Base-by-base conservation (phyloP, 2,888 invertebrate species). In the Glyphotaelius pellucidus region DNA sequence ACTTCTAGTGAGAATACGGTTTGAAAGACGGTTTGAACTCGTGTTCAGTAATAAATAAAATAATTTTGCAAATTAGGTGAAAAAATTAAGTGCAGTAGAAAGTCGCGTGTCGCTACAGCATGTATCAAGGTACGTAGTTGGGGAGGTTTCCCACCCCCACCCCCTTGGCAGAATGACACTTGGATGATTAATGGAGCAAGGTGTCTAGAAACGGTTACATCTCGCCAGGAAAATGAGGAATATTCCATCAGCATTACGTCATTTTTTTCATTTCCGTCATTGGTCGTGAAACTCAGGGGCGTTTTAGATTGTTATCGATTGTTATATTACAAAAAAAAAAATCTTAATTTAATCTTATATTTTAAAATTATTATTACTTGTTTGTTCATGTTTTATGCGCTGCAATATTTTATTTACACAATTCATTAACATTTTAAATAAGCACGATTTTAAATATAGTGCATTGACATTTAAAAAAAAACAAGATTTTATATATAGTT, bases 151-250 rank as follows among this genome's bases (percentile, higher is more conserved):
- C 85, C 67, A 5, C 38, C 38, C 32, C n/a, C 89, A 79, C 32
- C 83, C 67, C 83, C 52, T 89, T 89, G 35, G 47, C 89, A 67
- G 86, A 92, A 90, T 90, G 93, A 93, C 91, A 92, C 89, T n/a
- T 88, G 81, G 86, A 91, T 93, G 93, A 93, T 93, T 93, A 93
- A 93, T 93, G 93, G 52, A 67, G 85, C 80, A 86, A n/a, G 81
- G 90, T 80, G 89, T 90, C 83, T 42, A 25, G 90, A 89, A 90
- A 89, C 88, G 91, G 90, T 90, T 90, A 80, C 91, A 89, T 90
- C 91, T 85, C 87, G 35, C 90, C 89, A 67, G 67, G 84, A 84
- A 91, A 91, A 91, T 90, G 91, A 90, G 87, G 89, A 67, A 87
- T 92, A 90, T 89, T 90, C 90, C 88, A 92, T 92, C 92, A 90